Evolutionary conservation across 2,888 invertebrate species (phyloP).

Genomic region (Caenorhabditis macrosperma): DNA sequence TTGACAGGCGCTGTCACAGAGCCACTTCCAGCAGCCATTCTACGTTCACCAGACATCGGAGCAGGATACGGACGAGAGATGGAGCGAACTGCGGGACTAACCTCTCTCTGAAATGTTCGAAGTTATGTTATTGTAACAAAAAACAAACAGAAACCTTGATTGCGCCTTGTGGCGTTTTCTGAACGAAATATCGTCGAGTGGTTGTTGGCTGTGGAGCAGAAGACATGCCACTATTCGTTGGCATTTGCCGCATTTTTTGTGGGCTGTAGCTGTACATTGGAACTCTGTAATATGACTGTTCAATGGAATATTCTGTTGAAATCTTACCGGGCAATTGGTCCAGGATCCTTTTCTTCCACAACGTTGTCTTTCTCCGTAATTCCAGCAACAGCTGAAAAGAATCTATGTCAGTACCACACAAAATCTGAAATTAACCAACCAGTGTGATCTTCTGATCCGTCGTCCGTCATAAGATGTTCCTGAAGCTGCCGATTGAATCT

Average conservation of each 20-base stretch:
- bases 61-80: slow-evolving; percentile 14
- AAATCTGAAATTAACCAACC: slow-evolving; percentile 1
- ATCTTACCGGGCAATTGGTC: background rate
- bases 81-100: slow-evolving; percentile 11
- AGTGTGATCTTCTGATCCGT: slow-evolving; percentile 28
- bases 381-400: slow-evolving; percentile 19
- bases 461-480: slow-evolving; percentile 35
- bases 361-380: slow-evolving; percentile 25
- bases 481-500: slow-evolving; percentile 36
- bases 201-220: background rate
- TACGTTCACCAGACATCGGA: background rate
- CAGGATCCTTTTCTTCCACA: background rate
- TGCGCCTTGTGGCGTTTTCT: slow-evolving; percentile 44
- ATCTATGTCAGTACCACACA: too few relatives aligned
- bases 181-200: slow-evolving; percentile 42
- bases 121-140: background rate
- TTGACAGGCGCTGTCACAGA: slow-evolving; percentile 27
- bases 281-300: background rate
- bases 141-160: background rate
- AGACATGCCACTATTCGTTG: background rate
- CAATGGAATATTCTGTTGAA: background rate
- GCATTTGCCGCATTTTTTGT: background rate
- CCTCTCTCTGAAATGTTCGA: slow-evolving; percentile 10
- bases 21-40: slow-evolving; percentile 27
- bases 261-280: slow-evolving; percentile 32